A percentile compares a stretch with the other conserved stretches of the same genome.
These are phyloP conservation scores for Homarus gammarus DNA, from an alignment of 2,888 invertebrate species.

Conservation along the genomic window DNA sequence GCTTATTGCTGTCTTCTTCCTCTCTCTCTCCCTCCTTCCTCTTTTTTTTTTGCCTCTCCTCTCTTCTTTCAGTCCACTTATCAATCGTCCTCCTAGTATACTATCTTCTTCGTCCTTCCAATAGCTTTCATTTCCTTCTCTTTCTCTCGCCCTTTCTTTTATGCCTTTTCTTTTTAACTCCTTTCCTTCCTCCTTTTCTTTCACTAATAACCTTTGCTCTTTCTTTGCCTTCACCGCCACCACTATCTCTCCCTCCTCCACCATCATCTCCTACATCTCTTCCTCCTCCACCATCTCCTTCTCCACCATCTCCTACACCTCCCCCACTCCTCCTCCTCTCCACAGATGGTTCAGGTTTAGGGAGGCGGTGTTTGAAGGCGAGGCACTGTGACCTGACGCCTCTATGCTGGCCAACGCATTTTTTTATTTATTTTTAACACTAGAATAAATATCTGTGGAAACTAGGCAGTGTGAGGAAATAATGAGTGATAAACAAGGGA, in stretches of 20 bases:
- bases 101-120: not conserved
- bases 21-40: not conserved
- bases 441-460: no score
- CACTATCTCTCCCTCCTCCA: no score
- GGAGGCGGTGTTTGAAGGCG: not conserved
- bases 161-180: no score
- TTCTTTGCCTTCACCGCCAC: no score
- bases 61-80: not conserved
- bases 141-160: not conserved
- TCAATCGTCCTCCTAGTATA: not conserved
- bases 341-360: not conserved
- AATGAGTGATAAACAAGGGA: no score
- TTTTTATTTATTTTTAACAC: no score
- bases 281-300: not conserved
- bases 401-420: no score
- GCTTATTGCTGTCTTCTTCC: not conserved
- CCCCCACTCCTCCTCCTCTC: not conserved
- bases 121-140: not conserved
- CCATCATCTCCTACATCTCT: no score
- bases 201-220: no score
- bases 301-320: not conserved
- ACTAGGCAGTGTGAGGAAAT: no score
- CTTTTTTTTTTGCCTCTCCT: not conserved
- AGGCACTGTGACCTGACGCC: not conserved
- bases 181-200: not conserved